A percentile compares a stretch with the other conserved stretches of the same genome.
Evolutionary conservation across 2,113 vertebrate species (phyloP).

Genomic region (Coptodon rendalli): DNA sequence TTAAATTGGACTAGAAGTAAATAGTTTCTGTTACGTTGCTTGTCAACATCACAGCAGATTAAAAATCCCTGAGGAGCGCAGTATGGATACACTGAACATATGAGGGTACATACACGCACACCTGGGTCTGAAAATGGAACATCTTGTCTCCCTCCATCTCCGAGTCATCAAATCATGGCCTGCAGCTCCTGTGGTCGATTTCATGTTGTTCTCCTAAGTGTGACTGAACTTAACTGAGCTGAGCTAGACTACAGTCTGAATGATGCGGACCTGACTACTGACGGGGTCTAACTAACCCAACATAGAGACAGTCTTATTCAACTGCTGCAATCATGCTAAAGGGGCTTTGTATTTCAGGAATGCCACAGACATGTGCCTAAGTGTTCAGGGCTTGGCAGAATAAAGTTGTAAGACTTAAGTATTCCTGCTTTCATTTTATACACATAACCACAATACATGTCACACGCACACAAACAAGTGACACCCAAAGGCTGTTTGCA

Average conservation of each 20-base stretch:
- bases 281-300: background rate
- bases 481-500: background rate
- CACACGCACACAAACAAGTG: background rate
- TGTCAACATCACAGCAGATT: background rate
- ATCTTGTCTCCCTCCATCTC: slow-evolving; percentile 29
- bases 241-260: background rate
- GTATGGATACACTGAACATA: background rate
- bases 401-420: slow-evolving; percentile 3
- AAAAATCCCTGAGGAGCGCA: background rate
- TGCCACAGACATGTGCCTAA: background rate
- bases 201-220: slow-evolving; percentile 7
- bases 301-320: background rate
- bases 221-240: slow-evolving; percentile 1
- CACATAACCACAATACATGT: background rate
- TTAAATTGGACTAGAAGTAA: background rate
- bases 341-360: background rate
- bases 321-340: background rate
- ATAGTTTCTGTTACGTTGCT: background rate
- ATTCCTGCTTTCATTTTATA: background rate
- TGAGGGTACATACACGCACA: background rate
- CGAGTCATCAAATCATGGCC: slow-evolving; percentile 34
- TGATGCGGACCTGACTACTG: background rate
- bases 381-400: background rate
- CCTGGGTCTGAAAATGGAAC: slow-evolving; percentile 21
- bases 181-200: slow-evolving; percentile 12